phyloP scores from a whole-genome alignment of 2,888 invertebrate genomes.

The Ectemnius continuus region DNA sequence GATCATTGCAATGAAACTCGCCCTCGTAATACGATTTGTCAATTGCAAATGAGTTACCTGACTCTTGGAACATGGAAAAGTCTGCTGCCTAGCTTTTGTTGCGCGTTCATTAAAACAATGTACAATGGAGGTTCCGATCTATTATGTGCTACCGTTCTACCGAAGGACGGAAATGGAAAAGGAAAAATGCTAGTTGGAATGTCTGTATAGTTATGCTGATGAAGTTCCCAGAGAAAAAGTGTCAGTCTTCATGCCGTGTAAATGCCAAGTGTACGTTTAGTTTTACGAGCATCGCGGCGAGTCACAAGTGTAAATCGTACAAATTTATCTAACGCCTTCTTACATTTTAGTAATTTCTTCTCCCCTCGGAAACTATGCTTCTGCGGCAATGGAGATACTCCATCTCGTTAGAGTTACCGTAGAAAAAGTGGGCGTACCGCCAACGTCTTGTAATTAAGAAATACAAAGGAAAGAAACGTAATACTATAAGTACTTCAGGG shows the following conservation, averaged over 20 bases:
- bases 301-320: constrained; percentile 23
- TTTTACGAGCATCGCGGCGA: constrained; percentile 14
- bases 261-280: constrained; percentile 29
- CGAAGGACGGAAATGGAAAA: constrained; percentile 66
- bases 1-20: constrained; percentile 22
- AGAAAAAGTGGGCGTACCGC: constrained; percentile 20
- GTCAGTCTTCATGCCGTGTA: constrained; percentile 44
- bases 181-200: constrained; percentile 60
- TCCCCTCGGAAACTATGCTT: constrained; percentile 7
- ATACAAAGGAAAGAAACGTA: constrained; percentile 15
- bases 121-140: constrained; percentile 51
- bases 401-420: constrained; percentile 14
- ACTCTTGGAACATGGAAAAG: too few relatives aligned
- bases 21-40: constrained; percentile 7
- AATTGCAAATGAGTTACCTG: constrained; percentile 12
- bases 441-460: constrained; percentile 17
- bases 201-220: constrained; percentile 42
- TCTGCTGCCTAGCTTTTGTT: background rate
- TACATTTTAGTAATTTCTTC: constrained; percentile 16
- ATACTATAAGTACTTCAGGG: constrained; percentile 31
- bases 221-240: constrained; percentile 54
- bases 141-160: constrained; percentile 49
- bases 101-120: constrained; percentile 25
- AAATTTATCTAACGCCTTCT: constrained; percentile 21
- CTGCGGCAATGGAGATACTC: constrained; percentile 17